Evolutionary conservation across 2,888 invertebrate genomes (phyloP).

Genomic region (Limnephilus rhombicus): DNA sequence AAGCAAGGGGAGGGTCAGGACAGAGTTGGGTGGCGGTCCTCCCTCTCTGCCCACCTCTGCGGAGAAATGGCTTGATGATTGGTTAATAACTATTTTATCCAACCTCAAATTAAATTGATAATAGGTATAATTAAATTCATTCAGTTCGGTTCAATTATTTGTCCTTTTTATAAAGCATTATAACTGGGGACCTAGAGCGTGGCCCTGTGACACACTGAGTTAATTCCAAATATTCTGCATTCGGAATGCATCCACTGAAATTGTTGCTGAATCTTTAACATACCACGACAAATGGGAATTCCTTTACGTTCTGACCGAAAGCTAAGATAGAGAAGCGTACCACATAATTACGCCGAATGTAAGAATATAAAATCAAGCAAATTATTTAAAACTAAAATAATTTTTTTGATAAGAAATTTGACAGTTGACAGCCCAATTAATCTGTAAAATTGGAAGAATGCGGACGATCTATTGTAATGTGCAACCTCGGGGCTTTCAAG

Average conservation of each 20-base stretch:
- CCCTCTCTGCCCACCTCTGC: too few species aligned
- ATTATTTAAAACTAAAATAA: not conserved
- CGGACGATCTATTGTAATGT: not conserved
- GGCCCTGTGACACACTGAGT: not conserved
- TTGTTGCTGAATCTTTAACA: conserved; percentile 12
- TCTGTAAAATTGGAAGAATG: not conserved
- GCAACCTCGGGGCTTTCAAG: not conserved
- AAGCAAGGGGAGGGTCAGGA: too few species aligned
- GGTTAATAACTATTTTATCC: too few species aligned
- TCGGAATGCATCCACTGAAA: conserved; percentile 25
- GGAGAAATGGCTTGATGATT: too few species aligned
- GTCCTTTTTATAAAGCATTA: not conserved
- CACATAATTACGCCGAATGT: not conserved
- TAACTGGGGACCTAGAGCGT: not conserved
- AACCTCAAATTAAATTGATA: too few species aligned
- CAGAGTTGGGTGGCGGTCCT: too few species aligned
- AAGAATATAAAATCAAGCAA: not conserved
- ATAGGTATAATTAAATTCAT: too few species aligned
- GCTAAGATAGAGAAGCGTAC: not conserved
- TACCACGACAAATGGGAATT: conserved; percentile 11
- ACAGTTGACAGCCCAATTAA: not conserved
- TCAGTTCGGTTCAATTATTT: too few species aligned
- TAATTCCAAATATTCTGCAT: conserved; percentile 21
- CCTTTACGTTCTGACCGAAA: not conserved
- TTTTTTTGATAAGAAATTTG: not conserved